Percentiles rank a stretch among this genome's conserved stretches.
phyloP scores from a whole-genome alignment of 2,888 invertebrate genomes.

The Troides helena region DNA sequence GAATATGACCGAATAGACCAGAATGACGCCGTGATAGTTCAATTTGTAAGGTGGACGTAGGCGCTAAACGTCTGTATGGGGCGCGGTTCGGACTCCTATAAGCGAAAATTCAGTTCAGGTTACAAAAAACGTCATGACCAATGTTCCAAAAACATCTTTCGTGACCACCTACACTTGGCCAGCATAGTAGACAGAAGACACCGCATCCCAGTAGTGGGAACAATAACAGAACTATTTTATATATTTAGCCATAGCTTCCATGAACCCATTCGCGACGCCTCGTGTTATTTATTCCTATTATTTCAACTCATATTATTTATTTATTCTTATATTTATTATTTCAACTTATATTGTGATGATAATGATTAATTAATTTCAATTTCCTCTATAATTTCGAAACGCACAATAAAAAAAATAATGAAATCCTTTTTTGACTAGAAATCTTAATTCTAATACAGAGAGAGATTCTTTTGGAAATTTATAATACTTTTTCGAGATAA shows the following conservation, averaged over 20 bases:
- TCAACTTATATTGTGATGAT: not conserved
- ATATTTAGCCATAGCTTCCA: not conserved
- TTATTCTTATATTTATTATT: not conserved
- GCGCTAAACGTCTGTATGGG: no score
- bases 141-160: no score
- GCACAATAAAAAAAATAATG: conserved; percentile 44
- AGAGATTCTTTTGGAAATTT: conserved; percentile 74
- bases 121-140: no score
- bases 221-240: not conserved
- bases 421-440: conserved; percentile 78
- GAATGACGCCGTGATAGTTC: no score
- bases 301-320: not conserved
- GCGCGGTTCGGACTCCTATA: no score
- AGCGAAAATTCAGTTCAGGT: no score
- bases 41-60: no score
- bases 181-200: no score
- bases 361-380: conserved; percentile 1
- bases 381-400: conserved; percentile 31
- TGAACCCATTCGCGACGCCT: not conserved
- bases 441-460: conserved; percentile 76
- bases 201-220: no score
- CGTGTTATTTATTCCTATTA: not conserved
- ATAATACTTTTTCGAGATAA: conserved; percentile 69
- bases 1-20: no score
- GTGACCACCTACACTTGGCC: no score